phyloP scores from a whole-genome alignment of 2,113 vertebrate species.

The Aphelocoma coerulescens region DNA sequence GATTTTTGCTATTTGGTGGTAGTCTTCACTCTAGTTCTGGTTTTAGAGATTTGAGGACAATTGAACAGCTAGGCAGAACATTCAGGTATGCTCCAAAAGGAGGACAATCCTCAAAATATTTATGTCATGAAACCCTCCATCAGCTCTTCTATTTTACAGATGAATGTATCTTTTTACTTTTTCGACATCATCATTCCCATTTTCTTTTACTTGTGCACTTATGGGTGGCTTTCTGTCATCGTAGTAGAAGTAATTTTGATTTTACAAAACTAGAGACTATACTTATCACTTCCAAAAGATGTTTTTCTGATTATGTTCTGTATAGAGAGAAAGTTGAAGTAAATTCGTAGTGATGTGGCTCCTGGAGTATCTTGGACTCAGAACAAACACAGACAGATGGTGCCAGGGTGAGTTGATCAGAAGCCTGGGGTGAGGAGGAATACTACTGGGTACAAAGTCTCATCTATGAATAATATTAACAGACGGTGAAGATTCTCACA shows the following conservation, averaged over 20 bases:
- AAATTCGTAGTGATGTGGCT: constrained; percentile 37
- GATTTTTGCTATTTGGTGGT: not conserved
- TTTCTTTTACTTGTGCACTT: not conserved
- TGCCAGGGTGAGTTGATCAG: constrained; percentile 26
- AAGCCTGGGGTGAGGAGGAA: constrained; percentile 47
- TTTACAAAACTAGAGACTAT: not conserved
- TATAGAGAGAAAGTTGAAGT: not conserved
- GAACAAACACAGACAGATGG: constrained; percentile 59
- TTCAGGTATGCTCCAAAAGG: not conserved
- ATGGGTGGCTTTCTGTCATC: not conserved
- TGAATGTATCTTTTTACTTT: not conserved
- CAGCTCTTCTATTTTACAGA: not conserved
- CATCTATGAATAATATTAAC: constrained; percentile 50
- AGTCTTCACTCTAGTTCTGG: not conserved
- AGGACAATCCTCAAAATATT: not conserved
- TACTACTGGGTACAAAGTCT: constrained; percentile 48
- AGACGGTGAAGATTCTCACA: constrained; percentile 7
- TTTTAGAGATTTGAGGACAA: not conserved
- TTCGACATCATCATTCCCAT: not conserved
- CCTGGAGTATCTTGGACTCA: constrained; percentile 44
- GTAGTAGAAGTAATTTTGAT: not conserved
- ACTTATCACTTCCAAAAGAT: not conserved
- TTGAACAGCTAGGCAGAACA: not conserved
- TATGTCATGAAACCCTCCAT: not conserved
- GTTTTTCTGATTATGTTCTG: not conserved